Percentiles rank a stretch among this genome's conserved stretches.
Evolutionary conservation across 2,888 invertebrate genomes (phyloP).

Genomic region (Notocelia uddmanniana): DNA sequence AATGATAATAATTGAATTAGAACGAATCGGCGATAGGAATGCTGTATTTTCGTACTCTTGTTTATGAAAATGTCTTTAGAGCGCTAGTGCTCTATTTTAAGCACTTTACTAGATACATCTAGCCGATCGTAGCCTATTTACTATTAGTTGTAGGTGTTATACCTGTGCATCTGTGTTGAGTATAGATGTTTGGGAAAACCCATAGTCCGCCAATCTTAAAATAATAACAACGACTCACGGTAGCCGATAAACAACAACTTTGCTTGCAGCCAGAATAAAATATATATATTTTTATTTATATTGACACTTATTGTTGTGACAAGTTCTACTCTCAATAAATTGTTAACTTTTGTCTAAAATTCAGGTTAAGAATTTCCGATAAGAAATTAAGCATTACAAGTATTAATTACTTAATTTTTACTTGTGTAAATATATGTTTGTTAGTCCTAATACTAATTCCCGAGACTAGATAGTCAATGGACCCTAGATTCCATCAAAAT

Average conservation of each 20-base stretch:
- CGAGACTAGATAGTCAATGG: not conserved
- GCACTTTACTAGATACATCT: not conserved
- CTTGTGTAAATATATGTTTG: too few relatives aligned
- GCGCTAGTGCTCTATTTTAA: slow-evolving; percentile 13
- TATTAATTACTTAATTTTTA: not conserved
- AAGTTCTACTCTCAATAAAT: not conserved
- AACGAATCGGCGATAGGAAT: slow-evolving; percentile 31
- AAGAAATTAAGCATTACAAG: not conserved
- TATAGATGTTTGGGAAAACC: slow-evolving; percentile 26
- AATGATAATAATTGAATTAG: slow-evolving; percentile 43
- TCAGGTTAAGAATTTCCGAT: not conserved
- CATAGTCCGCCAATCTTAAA: slow-evolving; percentile 28
- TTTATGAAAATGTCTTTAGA: slow-evolving; percentile 27
- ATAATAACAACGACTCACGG: slow-evolving; percentile 40
- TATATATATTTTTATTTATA: not conserved
- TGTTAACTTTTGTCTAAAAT: not conserved
- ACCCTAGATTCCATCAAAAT: not conserved
- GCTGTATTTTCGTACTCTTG: slow-evolving; percentile 24
- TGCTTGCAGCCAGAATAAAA: not conserved
- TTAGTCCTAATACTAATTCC: not conserved
- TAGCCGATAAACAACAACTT: slow-evolving; percentile 10
- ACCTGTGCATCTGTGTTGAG: not conserved
- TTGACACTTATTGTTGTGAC: not conserved
- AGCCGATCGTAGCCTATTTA: not conserved
- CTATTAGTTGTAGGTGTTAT: not conserved